Conservation (phyloP, 2,888 invertebrate genomes). For the Pristionchus japonicus region DNA sequence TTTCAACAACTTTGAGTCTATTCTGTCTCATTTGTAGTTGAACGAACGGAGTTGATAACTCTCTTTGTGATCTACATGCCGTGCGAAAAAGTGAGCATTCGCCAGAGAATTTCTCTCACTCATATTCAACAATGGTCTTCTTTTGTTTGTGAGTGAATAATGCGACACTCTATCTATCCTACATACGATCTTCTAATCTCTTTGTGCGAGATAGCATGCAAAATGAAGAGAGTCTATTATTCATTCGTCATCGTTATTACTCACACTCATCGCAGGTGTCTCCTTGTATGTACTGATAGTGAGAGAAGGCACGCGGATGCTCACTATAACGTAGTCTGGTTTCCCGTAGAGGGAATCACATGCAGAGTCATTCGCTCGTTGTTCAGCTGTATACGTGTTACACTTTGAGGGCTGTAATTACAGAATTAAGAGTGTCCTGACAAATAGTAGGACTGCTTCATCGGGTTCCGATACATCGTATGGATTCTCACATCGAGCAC, state of each 20-base stretch:
- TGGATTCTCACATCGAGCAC: constrained; percentile 8
- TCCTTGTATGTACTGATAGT: background rate
- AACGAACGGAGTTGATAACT: too few species aligned
- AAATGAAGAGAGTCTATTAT: too few species aligned
- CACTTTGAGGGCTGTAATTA: background rate
- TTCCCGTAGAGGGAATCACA: background rate
- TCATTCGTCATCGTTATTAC: background rate
- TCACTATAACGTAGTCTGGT: constrained; percentile 33
- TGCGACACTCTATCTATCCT: background rate
- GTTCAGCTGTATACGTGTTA: background rate
- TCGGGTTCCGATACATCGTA: background rate
- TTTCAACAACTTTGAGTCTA: too few species aligned
- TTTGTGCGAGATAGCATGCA: too few species aligned
- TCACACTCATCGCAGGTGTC: constrained; percentile 1
- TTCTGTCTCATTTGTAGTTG: too few species aligned
- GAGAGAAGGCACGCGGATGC: background rate
- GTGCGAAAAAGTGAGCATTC: background rate
- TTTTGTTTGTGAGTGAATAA: background rate
- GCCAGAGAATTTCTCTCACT: background rate
- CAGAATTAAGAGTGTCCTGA: background rate
- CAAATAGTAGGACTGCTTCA: background rate
- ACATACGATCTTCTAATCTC: too few species aligned
- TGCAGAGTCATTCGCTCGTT: background rate
- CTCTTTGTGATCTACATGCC: too few species aligned
- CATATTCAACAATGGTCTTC: background rate